phyloP scores from a whole-genome alignment of 2,888 invertebrate species.

The Zeuzera pyrina region DNA sequence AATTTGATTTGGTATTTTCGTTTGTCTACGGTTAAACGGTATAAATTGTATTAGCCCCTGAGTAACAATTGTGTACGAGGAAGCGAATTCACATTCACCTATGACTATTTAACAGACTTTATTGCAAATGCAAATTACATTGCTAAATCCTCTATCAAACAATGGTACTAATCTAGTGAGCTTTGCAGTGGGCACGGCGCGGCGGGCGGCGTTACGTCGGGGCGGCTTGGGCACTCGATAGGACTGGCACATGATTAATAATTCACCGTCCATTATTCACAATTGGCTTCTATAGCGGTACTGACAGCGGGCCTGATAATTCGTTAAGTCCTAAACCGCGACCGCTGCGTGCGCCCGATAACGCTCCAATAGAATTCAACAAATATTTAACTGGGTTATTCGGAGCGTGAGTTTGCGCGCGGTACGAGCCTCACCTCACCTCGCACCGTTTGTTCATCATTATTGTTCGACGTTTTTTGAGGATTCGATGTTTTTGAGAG shows the following conservation, averaged over 20 bases:
- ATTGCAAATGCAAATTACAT: slow-evolving; percentile 22
- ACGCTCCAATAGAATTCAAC: slow-evolving; percentile 48
- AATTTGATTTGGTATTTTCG: no score
- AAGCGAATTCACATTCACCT: no score
- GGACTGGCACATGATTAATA: slow-evolving; percentile 33
- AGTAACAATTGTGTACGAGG: no score
- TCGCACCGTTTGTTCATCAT: slow-evolving; percentile 3
- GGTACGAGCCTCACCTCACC: slow-evolving; percentile 1
- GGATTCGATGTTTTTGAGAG: no score
- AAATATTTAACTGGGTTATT: slow-evolving; percentile 34
- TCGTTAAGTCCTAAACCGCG: slow-evolving; percentile 61
- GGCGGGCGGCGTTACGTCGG: slow-evolving; percentile 11
- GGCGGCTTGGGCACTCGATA: slow-evolving; percentile 10
- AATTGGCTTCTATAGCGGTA: slow-evolving; percentile 53
- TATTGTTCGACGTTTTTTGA: neutral
- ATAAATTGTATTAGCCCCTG: no score
- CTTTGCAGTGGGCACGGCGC: slow-evolving; percentile 22
- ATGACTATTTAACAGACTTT: slow-evolving; percentile 16
- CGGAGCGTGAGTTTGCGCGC: slow-evolving; percentile 16
- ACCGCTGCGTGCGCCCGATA: slow-evolving; percentile 58
- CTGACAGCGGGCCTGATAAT: slow-evolving; percentile 56
- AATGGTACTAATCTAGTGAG: slow-evolving; percentile 30
- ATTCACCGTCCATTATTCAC: slow-evolving; percentile 54
- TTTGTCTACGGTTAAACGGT: no score
- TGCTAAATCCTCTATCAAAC: slow-evolving; percentile 26